Base-by-base conservation (phyloP, 1,140 invertebrate species). In the Platyura marginata region DNA sequence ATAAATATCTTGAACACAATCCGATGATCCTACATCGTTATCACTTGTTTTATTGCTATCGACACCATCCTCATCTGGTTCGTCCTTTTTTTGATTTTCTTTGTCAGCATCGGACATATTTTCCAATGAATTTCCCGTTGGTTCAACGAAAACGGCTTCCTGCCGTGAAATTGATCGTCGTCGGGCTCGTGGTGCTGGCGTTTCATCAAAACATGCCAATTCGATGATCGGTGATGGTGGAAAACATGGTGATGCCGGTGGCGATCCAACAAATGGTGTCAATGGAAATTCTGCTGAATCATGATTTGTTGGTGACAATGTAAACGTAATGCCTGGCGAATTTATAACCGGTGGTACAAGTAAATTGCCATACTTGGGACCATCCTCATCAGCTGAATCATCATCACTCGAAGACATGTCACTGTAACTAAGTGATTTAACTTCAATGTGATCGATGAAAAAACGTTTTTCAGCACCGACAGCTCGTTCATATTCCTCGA, bases 81-180 rank as follows among this genome's bases (percentile, higher is more conserved):
- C 40, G 50, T 63, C 52, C 48, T 69, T 62, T 32, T 65, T 61
- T 9, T 54, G 57, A 25, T 47, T 47, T n/a, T 73, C 70, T 3
- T 66, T 67, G n/a, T 69, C 67, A 40, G 66, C 69, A 44, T 69
- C 64, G 1, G 64, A 63, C 2, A 76, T 69, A 49, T 75, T 75
- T 51, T 76, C 74, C 39, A 75, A 54, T 2, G 74, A 75, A 47
- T 67, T 74, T n/a, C 73, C 70, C 0, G 71, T 73, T 2, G 74
- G 70, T 51, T 81, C 78, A 9, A 74, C 66, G 37, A 82, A 79
- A 48, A 82, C 79, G 0, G 83, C 83, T 55, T 85, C 80, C 55
- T 86, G 81, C 6, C 82, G 67, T 33, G 82, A 77, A 22, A 78
- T 75, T 1, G 74, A 81, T 39, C 72, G 73, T 51, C 70, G 66